Conservation (phyloP, 2,888 invertebrate species). For the Hydroisotoma schaefferi region DNA sequence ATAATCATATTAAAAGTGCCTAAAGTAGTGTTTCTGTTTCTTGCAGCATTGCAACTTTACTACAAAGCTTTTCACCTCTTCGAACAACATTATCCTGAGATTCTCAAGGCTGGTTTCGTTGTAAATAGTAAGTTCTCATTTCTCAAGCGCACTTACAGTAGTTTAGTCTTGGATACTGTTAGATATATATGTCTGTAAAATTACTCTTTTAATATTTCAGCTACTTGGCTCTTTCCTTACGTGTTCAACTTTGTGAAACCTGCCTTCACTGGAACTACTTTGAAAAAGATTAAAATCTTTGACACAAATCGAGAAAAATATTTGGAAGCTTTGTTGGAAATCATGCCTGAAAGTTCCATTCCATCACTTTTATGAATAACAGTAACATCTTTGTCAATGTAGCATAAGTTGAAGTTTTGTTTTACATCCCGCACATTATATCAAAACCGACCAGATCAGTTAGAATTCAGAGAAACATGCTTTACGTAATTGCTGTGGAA, state of each 20-base stretch:
- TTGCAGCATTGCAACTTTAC: slow-evolving; percentile 22
- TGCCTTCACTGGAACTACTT: slow-evolving; percentile 24
- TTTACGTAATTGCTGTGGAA: too few species aligned
- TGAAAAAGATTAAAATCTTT: slow-evolving; percentile 25
- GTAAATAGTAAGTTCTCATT: slow-evolving; percentile 17
- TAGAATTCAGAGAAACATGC: too few species aligned
- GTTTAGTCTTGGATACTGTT: background rate
- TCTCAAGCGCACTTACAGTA: background rate
- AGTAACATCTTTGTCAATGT: too few species aligned
- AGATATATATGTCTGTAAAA: background rate
- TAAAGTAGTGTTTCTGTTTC: too few species aligned
- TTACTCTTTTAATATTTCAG: background rate
- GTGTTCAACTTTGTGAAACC: slow-evolving; percentile 21
- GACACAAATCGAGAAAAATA: slow-evolving; percentile 20
- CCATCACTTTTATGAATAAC: too few species aligned
- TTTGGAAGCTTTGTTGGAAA: slow-evolving; percentile 13
- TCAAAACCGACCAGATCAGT: too few species aligned
- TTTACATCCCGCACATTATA: too few species aligned
- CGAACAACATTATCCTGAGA: slow-evolving; percentile 30
- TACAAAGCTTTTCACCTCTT: slow-evolving; percentile 19
- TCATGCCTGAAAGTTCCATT: slow-evolving; percentile 21
- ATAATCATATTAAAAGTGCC: background rate
- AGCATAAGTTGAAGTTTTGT: too few species aligned
- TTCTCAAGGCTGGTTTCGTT: slow-evolving; percentile 21
- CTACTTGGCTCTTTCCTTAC: slow-evolving; percentile 21